phyloP scores from a whole-genome alignment of 2,888 invertebrate species.

The Pristionchus japonicus region DNA sequence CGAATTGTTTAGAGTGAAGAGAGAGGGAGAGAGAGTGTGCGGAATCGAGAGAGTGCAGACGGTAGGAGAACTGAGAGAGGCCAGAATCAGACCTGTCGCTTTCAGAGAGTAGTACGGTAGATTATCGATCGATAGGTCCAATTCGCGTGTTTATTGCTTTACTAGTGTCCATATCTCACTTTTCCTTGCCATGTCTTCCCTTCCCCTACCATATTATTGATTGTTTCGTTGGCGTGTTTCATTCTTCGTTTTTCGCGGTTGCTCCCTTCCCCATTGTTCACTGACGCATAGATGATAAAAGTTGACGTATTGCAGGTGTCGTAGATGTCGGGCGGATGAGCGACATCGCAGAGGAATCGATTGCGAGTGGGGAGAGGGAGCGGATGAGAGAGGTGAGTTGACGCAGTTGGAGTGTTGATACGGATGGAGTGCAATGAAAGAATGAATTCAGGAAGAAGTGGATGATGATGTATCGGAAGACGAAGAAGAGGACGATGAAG shows the following conservation, averaged over 20 bases:
- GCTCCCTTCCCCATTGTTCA: background rate
- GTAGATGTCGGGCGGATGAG: constrained; percentile 27
- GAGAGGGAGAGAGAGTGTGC: constrained; percentile 18
- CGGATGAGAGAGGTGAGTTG: background rate
- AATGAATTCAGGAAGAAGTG: constrained; percentile 3
- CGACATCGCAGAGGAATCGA: constrained; percentile 28
- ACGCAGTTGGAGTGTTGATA: background rate
- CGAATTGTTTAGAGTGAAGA: constrained; percentile 51
- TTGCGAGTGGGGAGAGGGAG: background rate
- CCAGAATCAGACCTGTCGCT: constrained; percentile 56
- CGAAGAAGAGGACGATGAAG: constrained; percentile 32
- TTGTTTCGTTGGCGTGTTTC: background rate
- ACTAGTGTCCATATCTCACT: constrained; percentile 4
- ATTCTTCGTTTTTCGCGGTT: constrained; percentile 16
- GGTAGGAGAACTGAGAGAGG: constrained; percentile 42
- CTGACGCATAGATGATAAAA: background rate
- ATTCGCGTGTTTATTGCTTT: constrained; percentile 5
- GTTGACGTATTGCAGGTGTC: background rate
- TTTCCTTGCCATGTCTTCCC: background rate
- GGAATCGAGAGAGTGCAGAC: constrained; percentile 34
- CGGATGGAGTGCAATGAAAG: background rate
- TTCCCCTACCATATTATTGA: background rate
- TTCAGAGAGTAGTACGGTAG: constrained; percentile 23
- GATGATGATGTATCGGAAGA: constrained; percentile 12
- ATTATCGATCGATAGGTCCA: background rate